Evolutionary conservation across 2,888 invertebrate species (phyloP), one percentile per base, ranked within the genome.

Genomic region (Drosophila paramelanica): DNA sequence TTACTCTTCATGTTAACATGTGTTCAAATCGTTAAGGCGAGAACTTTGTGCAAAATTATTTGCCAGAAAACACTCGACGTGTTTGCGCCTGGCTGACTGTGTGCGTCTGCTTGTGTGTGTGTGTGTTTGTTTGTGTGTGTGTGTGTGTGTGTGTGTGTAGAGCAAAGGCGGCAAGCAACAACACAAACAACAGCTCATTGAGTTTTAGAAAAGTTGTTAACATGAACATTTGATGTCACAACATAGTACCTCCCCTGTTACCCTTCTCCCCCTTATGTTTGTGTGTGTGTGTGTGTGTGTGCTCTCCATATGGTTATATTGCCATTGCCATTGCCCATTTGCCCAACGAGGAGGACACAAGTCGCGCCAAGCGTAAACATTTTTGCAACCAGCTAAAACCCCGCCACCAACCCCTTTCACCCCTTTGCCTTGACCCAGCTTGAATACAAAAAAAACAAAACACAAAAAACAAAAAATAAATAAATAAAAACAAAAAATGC

Each of bases 31-130:
- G 83, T 83, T 83, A 83, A 83, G 89, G 83, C 87, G 83, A 80
- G 83, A 83, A 83, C 83, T 83, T 88, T 83, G 89, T 84, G 89
- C 87, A 86, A 83, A 88, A 83, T 83, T 83, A 83, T 83, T 83
- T 83, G 83, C 81, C 77, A 88, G 87, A 86, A 86, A 88, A 83
- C 89, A 88, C 89, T 83, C 83, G 81, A 83, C 84, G 81, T 88
- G 89, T 88, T 83, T 83, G 84, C 83, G 84, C 89, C 87, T 86
- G 77, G 70, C 79, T 81, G 81, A 49, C 67, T 78, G 57, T 51
- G 42, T 57, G 59, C 42, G 11, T 50, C 43, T 47, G 23, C 23
- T 23, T 59, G 43, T 43, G 50, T 65, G 50, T 57, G 27, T 51
- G 8, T 58, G 41, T 38, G 60, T 47, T 39, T 56, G 50, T 39